Evolutionary conservation across 2,888 invertebrate genomes (phyloP).

Genomic region (Drosophila barbarae): DNA sequence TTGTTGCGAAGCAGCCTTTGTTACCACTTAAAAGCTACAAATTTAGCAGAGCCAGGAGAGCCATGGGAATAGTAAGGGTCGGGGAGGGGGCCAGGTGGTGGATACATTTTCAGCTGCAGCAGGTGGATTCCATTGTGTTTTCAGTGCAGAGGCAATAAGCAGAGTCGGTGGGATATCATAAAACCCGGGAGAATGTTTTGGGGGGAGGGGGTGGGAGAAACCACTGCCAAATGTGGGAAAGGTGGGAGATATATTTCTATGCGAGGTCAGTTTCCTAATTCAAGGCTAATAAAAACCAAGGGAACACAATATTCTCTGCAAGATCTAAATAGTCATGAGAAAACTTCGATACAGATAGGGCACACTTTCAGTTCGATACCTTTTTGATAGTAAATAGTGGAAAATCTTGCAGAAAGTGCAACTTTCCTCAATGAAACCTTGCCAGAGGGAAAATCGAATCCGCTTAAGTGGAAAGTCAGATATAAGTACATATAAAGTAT

Average conservation of each 20-base stretch:
- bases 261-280: neutral
- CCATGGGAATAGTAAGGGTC: neutral
- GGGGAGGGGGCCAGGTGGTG: neutral
- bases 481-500: slow-evolving; percentile 20
- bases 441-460: slow-evolving; percentile 3
- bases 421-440: neutral
- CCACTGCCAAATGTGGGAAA: slow-evolving; percentile 25
- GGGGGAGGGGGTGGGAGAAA: neutral
- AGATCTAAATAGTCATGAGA: neutral
- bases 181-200: slow-evolving; percentile 6
- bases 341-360: neutral
- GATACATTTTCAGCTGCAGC: slow-evolving; percentile 22
- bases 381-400: neutral
- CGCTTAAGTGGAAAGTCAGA: slow-evolving; percentile 1
- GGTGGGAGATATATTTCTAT: neutral
- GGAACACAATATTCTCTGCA: neutral
- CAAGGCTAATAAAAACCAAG: neutral
- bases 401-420: neutral
- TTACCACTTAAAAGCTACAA: slow-evolving; percentile 45
- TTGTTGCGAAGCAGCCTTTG: slow-evolving; percentile 60
- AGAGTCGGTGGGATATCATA: slow-evolving; percentile 15
- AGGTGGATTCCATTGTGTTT: slow-evolving; percentile 22
- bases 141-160: slow-evolving; percentile 30
- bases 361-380: neutral
- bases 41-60: slow-evolving; percentile 23